phyloP scores from a whole-genome alignment of 2,113 vertebrate species.

The Gnathonemus longibarbis region DNA sequence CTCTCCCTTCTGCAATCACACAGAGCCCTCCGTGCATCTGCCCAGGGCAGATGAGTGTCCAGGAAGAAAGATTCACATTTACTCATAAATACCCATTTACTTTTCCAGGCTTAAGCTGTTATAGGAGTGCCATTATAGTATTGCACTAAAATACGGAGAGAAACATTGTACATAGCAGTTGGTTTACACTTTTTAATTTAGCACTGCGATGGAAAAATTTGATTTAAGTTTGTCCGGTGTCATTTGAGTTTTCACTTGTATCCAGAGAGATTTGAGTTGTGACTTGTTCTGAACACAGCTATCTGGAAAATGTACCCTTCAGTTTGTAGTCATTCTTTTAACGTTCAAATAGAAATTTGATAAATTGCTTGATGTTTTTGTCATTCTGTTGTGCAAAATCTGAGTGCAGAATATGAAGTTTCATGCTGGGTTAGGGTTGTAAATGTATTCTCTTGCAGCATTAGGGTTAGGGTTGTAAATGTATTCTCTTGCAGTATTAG shows the following conservation, averaged over 20 bases:
- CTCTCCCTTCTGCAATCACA: neutral
- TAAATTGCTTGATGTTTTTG: neutral
- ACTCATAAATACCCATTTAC: neutral
- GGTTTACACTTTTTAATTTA: neutral
- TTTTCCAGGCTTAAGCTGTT: neutral
- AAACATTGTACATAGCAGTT: neutral
- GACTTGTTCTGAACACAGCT: neutral
- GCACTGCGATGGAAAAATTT: neutral
- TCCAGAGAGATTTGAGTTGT: slow-evolving; percentile 6
- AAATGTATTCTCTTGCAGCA: neutral
- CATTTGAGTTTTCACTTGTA: neutral
- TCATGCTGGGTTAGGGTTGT: neutral
- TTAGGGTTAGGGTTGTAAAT: neutral
- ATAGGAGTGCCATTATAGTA: neutral
- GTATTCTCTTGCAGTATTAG: neutral
- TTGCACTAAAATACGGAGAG: neutral
- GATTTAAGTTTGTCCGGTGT: neutral
- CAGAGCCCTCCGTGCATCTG: neutral
- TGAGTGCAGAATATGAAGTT: neutral
- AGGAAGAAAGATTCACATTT: neutral
- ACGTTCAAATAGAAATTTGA: neutral
- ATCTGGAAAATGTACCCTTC: neutral
- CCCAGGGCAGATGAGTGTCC: neutral
- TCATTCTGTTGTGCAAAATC: neutral
- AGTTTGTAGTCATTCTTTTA: neutral